A percentile compares a stretch with the other conserved stretches of the same genome.
Conservation (phyloP, 2,888 invertebrate genomes). For the Epicampocera succincta region DNA sequence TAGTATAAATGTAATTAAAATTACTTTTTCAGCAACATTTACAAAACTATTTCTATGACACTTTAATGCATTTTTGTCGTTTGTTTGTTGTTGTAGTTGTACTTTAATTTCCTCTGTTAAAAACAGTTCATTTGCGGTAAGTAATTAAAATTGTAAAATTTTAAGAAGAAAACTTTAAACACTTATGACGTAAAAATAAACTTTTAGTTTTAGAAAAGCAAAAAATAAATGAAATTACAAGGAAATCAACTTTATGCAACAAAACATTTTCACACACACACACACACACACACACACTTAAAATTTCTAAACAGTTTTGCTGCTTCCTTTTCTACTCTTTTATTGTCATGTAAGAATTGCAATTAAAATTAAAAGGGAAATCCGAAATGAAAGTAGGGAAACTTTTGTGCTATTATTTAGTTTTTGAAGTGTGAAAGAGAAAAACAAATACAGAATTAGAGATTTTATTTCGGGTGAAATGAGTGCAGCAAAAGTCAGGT, state of each 20-base stretch:
- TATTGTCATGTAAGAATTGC: not conserved
- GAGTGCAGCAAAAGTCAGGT: slow-evolving; percentile 11
- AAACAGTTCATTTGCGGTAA: slow-evolving; percentile 64
- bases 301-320: slow-evolving; percentile 21
- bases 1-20: not conserved
- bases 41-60: slow-evolving; percentile 39
- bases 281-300: not conserved
- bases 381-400: slow-evolving; percentile 35
- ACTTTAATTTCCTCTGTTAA: slow-evolving; percentile 35
- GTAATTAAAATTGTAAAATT: slow-evolving; percentile 65
- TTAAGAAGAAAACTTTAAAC: slow-evolving; percentile 60
- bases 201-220: slow-evolving; percentile 41
- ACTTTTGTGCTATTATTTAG: slow-evolving; percentile 61
- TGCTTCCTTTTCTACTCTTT: not conserved
- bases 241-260: slow-evolving; percentile 34
- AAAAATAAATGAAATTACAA: slow-evolving; percentile 42
- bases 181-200: slow-evolving; percentile 57
- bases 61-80: slow-evolving; percentile 50
- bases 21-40: not conserved
- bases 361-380: slow-evolving; percentile 32
- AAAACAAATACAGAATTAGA: not conserved
- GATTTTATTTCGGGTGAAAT: not conserved
- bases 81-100: slow-evolving; percentile 14
- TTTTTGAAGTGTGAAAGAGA: slow-evolving; percentile 54
- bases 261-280: not conserved